These are phyloP conservation scores for Hypothenemus hampei DNA, from an alignment of 1,140 invertebrate species.

Conservation along the genomic window DNA sequence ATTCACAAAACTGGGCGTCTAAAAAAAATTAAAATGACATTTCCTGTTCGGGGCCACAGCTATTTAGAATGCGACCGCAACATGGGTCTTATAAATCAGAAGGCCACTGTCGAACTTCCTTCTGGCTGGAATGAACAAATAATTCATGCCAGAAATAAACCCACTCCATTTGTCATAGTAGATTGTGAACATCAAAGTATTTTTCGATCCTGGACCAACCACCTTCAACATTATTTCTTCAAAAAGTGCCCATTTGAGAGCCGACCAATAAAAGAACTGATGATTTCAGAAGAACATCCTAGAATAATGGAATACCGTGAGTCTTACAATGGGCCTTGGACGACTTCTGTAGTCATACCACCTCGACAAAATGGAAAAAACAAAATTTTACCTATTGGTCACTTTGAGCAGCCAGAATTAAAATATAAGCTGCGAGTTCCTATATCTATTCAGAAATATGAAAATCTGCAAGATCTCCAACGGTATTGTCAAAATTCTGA, in stretches of 20 bases:
- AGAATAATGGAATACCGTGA: not conserved
- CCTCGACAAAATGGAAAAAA: too few species aligned
- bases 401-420: too few species aligned
- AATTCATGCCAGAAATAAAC: slow-evolving; percentile 15
- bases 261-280: not conserved
- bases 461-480: too few species aligned
- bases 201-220: not conserved
- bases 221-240: too few species aligned
- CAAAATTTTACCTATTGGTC: too few species aligned
- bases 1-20: slow-evolving; percentile 15
- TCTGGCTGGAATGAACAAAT: slow-evolving; percentile 27
- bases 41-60: slow-evolving; percentile 27
- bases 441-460: too few species aligned
- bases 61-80: slow-evolving; percentile 37
- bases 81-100: slow-evolving; percentile 33
- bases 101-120: slow-evolving; percentile 28
- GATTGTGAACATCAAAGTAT: not conserved
- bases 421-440: too few species aligned
- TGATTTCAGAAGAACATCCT: too few species aligned
- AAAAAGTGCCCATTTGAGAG: not conserved
- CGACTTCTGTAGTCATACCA: too few species aligned
- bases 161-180: slow-evolving; percentile 21
- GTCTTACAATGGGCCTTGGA: slow-evolving; percentile 1
- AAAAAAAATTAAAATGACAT: slow-evolving; percentile 18
- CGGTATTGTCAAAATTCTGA: too few species aligned